Percentiles rank a stretch among this genome's conserved stretches.
These are phyloP conservation scores for Trichosurus vulpecula DNA, from an alignment of 2,797 vertebrate genomes.

Conservation along the genomic window DNA sequence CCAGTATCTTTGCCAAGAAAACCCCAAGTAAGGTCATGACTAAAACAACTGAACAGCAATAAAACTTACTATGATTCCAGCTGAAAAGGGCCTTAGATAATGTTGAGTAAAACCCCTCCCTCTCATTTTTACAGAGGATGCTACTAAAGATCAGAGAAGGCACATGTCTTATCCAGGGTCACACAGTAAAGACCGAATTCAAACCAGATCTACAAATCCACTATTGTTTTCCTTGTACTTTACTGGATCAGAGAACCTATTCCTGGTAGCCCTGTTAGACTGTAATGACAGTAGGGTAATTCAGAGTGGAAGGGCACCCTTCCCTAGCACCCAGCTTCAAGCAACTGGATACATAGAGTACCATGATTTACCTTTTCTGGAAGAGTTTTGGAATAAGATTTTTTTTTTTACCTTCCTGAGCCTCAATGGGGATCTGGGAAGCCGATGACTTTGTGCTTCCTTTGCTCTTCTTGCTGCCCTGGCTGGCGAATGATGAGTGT, in stretches of 20 bases:
- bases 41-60: background rate
- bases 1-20: background rate
- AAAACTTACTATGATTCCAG: background rate
- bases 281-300: background rate
- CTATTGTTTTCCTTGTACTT: background rate
- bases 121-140: background rate
- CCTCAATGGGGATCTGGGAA: slow-evolving; percentile 94
- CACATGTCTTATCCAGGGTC: background rate
- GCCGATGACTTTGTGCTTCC: slow-evolving; percentile 92
- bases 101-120: background rate
- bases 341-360: background rate
- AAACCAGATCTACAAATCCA: background rate
- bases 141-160: background rate
- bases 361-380: background rate
- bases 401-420: slow-evolving; percentile 89
- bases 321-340: background rate
- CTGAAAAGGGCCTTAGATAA: background rate
- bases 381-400: fast-evolving
- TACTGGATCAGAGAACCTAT: background rate
- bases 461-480: slow-evolving; percentile 95
- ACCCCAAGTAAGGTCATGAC: background rate
- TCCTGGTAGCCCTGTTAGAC: background rate
- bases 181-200: background rate
- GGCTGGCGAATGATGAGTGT: slow-evolving; percentile 94
- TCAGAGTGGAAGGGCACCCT: too few relatives aligned